Conservation (phyloP, 1,140 invertebrate species). For the Drosophila auraria region DNA sequence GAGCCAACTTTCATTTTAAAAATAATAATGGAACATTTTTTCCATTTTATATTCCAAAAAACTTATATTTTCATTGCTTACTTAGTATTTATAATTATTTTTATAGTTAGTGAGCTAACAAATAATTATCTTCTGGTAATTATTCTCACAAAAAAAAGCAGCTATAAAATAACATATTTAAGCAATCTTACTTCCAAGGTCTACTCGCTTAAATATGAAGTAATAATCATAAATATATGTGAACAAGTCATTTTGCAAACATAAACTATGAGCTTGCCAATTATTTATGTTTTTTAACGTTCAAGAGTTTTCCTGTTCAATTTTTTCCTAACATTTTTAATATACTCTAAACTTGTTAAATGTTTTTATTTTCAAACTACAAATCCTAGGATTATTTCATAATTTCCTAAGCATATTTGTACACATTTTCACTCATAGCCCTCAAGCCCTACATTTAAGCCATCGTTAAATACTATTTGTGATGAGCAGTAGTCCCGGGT, state of each 20-base stretch:
- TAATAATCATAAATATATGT: not conserved
- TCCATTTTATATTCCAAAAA: not conserved
- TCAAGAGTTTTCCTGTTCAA: not conserved
- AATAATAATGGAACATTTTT: no score
- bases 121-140: no score
- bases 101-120: not conserved
- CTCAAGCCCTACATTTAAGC: slow-evolving; percentile 1
- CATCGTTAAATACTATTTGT: slow-evolving; percentile 7
- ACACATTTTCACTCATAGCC: no score
- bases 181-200: not conserved
- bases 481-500: not conserved
- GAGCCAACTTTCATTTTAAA: no score
- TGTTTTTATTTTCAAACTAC: not conserved
- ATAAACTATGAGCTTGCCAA: not conserved
- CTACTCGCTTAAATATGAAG: no score
- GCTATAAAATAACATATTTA: not conserved
- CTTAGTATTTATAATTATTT: not conserved
- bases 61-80: not conserved
- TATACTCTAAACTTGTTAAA: not conserved
- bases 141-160: not conserved
- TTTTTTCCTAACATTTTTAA: not conserved
- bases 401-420: not conserved
- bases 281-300: not conserved
- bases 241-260: not conserved
- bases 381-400: no score